Evolutionary conservation across 2,113 vertebrate species (phyloP).

Genomic region (Isurus oxyrinchus): DNA sequence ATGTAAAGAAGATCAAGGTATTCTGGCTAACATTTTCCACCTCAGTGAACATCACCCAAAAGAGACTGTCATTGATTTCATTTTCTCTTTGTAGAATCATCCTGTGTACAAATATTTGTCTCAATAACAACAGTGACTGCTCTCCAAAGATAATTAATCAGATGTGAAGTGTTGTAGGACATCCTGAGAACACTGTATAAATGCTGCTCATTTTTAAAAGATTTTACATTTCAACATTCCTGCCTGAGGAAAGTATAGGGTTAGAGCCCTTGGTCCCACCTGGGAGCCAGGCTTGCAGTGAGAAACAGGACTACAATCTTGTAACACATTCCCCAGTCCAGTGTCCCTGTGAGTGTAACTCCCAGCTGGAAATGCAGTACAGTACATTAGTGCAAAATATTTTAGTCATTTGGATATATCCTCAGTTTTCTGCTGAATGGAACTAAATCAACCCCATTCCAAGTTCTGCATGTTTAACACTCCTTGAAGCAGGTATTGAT

Average conservation of each 20-base stretch:
- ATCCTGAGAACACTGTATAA: background rate
- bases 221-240: background rate
- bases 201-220: background rate
- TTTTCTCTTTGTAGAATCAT: background rate
- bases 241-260: background rate
- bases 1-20: background rate
- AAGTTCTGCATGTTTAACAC: background rate
- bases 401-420: background rate
- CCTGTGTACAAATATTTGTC: background rate
- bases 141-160: background rate
- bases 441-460: background rate
- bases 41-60: background rate
- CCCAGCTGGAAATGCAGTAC: background rate
- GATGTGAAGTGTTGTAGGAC: background rate
- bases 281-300: background rate
- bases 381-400: background rate
- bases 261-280: background rate
- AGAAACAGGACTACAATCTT: background rate
- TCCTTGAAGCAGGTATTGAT: background rate
- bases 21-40: background rate
- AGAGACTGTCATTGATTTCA: background rate
- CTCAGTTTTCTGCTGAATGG: background rate
- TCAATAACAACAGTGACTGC: background rate
- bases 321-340: background rate
- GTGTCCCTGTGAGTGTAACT: background rate